A percentile compares a stretch with the other conserved stretches of the same genome.
Evolutionary conservation across 64 coral and sea anemone species (phyloP).

Genomic region (Catalaphyllia jardinei): DNA sequence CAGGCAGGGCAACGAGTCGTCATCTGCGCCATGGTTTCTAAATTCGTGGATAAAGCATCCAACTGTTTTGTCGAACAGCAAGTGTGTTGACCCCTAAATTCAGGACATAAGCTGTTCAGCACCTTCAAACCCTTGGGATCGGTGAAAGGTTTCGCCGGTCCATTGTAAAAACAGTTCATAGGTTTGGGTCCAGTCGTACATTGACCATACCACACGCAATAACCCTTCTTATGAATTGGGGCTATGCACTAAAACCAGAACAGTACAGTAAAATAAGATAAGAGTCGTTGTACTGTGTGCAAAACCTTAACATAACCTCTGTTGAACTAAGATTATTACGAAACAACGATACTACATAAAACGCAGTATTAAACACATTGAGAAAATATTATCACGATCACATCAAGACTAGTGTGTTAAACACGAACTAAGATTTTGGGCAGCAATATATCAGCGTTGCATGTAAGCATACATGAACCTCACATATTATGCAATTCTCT

Average conservation of each 20-base stretch:
- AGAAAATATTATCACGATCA: too few species aligned
- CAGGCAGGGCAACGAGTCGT: conserved; percentile 78
- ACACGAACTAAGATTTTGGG: too few species aligned
- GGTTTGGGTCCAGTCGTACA: conserved; percentile 37
- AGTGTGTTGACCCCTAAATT: conserved; percentile 46
- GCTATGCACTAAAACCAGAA: background rate
- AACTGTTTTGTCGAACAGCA: conserved; percentile 77
- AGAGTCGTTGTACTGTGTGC: too few species aligned
- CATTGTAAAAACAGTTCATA: conserved; percentile 83
- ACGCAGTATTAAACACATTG: too few species aligned
- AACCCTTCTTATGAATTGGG: conserved; percentile 77
- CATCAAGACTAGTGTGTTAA: too few species aligned
- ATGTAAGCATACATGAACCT: too few species aligned
- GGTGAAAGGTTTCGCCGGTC: conserved; percentile 71
- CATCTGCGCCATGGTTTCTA: conserved; percentile 59
- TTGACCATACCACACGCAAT: conserved; percentile 95
- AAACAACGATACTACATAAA: background rate
- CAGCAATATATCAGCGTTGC: too few species aligned
- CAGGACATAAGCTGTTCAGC: conserved; percentile 65
- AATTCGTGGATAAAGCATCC: conserved; percentile 23
- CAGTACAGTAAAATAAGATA: too few species aligned
- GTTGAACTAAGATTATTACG: background rate
- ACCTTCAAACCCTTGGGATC: conserved; percentile 25
- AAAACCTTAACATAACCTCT: too few species aligned
- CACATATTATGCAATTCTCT: background rate